phyloP scores from a whole-genome alignment of 1,140 invertebrate species.

The Hestina assimilis region DNA sequence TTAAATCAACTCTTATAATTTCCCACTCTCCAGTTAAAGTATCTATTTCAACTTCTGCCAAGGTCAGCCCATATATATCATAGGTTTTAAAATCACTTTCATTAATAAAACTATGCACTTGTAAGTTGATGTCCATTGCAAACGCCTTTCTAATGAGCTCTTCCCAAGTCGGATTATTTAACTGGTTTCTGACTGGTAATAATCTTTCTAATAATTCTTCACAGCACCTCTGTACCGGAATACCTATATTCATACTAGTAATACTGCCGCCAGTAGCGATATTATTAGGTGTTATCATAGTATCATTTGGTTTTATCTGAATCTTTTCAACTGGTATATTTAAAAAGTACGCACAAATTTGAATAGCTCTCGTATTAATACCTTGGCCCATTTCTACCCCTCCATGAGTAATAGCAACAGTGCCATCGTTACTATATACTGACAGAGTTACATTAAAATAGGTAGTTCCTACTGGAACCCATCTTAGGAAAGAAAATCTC shows the following conservation, averaged over 20 bases:
- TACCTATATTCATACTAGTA: constrained; percentile 72
- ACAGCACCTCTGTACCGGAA: constrained; percentile 82
- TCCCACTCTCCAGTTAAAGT: constrained; percentile 86
- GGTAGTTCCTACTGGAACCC: constrained; percentile 69
- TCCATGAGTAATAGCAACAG: constrained; percentile 85
- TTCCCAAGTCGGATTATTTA: constrained; percentile 81
- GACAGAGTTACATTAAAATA: constrained; percentile 82
- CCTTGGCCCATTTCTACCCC: constrained; percentile 92
- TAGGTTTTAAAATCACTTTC: constrained; percentile 4
- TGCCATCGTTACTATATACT: constrained; percentile 86
- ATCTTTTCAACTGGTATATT: constrained; percentile 85
- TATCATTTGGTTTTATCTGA: constrained; percentile 81
- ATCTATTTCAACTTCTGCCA: constrained; percentile 86
- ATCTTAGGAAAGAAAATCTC: constrained; percentile 81
- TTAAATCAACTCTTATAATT: constrained; percentile 50
- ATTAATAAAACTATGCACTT: neutral
- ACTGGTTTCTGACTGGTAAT: constrained; percentile 77
- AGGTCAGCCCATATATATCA: constrained; percentile 70
- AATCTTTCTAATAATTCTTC: constrained; percentile 80
- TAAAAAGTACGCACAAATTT: constrained; percentile 85
- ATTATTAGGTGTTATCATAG: constrained; percentile 73
- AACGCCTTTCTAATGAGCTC: constrained; percentile 79
- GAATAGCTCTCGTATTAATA: constrained; percentile 80
- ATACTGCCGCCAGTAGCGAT: constrained; percentile 79
- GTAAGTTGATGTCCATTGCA: constrained; percentile 80